These are phyloP conservation scores for Caenorhabditis briggsae DNA, from an alignment of 1,140 invertebrate species.

Conservation along the genomic window DNA sequence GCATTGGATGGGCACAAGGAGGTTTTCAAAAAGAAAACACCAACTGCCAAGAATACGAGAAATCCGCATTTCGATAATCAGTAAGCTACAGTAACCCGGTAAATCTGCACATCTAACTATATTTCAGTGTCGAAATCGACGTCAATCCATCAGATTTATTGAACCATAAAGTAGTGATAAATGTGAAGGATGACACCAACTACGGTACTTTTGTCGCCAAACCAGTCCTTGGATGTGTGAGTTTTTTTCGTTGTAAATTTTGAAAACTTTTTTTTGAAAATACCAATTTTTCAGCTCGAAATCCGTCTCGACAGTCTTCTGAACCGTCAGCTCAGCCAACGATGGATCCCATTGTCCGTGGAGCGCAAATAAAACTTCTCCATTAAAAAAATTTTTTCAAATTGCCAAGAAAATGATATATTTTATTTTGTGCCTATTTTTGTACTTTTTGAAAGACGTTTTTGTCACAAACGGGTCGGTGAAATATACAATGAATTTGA, in stretches of 20 bases:
- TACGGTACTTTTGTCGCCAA: slow-evolving; percentile 72
- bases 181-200: slow-evolving; percentile 74
- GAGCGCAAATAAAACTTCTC: slow-evolving; percentile 38
- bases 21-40: slow-evolving; percentile 55
- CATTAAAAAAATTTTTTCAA: neutral
- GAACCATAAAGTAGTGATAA: slow-evolving; percentile 70
- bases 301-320: slow-evolving; percentile 55
- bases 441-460: too few species aligned
- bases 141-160: slow-evolving; percentile 68
- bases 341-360: slow-evolving; percentile 56
- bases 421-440: too few species aligned
- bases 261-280: neutral
- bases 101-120: slow-evolving; percentile 12
- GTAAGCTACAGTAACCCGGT: slow-evolving; percentile 60
- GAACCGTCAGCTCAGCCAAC: slow-evolving; percentile 54
- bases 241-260: neutral
- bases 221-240: slow-evolving; percentile 71
- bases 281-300: slow-evolving; percentile 52
- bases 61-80: slow-evolving; percentile 73
- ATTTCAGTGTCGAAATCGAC: slow-evolving; percentile 75
- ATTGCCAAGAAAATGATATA: neutral
- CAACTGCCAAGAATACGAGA: slow-evolving; percentile 61
- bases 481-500: too few species aligned
- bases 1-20: slow-evolving; percentile 28
- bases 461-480: neutral